Evolutionary conservation across 23 tunicate species (phyloP), one percentile per base, ranked within the genome.

Genomic region (Trididemnum miniatum): DNA sequence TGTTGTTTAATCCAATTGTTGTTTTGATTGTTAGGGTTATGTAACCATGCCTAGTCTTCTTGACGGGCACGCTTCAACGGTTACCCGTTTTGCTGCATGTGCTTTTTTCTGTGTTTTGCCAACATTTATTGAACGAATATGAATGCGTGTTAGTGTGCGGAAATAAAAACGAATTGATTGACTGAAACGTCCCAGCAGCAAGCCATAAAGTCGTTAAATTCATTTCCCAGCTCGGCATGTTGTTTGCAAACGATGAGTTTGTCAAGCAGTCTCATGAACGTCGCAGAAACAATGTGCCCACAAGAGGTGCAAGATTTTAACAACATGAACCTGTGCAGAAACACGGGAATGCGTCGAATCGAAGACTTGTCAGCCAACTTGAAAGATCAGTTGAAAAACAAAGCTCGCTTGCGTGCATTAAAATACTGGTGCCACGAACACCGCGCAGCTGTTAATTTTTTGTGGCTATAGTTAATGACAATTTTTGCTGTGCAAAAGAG

Each of bases 401-500:
- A 64, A 64, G 71, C 30, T n/a, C 7, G 27, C 30, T 15, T n/a
- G 20, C 7, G 23, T 64, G 27, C 20, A 64, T 64, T 5, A 64
- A 26, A 12, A 24, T n/a, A 64, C 23, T 12, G 71, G n/a, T 5
- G 71, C 71, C 24, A 64, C 71, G n/a, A 24, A 64, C 71, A 64
- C 71, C 18, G 23, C 71, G 24, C 71, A 64, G 71, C 23, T 64
- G 24, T 26, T 64, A 64, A 64, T 64, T 64, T 64, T 64, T 64
- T 64, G 24, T 24, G 71, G n/a, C n/a, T n/a, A 24, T 20, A n/a
- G 71, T 64, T 64, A 24, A 64, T 7, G 71, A 64, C 71, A 64
- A 64, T n/a, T n/a, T 64, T 64, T 64, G 27, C 30, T 5, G 12
- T 49, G 18, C 18, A 18, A 18, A 18, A 18, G 57, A 49, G 57